Evolutionary conservation across 2,888 invertebrate genomes (phyloP), one percentile per base, ranked within the genome.

Genomic region (Lamproptera curius): DNA sequence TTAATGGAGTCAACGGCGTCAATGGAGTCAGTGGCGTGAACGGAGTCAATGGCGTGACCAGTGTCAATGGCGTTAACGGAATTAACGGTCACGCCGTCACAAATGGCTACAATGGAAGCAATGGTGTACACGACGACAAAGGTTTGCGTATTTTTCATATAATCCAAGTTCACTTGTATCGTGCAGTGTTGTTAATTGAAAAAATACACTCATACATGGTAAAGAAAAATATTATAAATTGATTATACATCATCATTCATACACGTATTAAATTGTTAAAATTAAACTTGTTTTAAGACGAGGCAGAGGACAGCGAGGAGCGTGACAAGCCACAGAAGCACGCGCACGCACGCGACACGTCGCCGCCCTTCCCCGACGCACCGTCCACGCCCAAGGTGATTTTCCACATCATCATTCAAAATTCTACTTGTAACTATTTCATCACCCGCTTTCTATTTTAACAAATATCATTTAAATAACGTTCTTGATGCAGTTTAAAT

Each of bases 331-430:
- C 82, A 42, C 70, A 86, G 56, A 88, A 88, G 63, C 88, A 88
- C 59, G 73, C 77, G 61, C 82, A 82, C 63, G 81, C 83, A 62
- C 76, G 87, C 45, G 82, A 84, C 64, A 62, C 67, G 16, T 82
- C 84, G 33, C 88, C 89, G 54, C 84, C 91, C 54, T 90, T 88
- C 73, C 90, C 90, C 55, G 91, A 90, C 73, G 91, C 91, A 41
- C 91, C 91, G 59, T 91, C 91, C 67, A 91, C 91, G 56, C 91
- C 91, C 62, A 91, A 91, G 88, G 91, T 91, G 61, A 56, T n/a
- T n/a, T n/a, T n/a, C n/a, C n/a, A n/a, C n/a, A n/a, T n/a, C n/a
- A n/a, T n/a, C n/a, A n/a, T n/a, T n/a, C n/a, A n/a, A n/a, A n/a
- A n/a, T n/a, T n/a, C n/a, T n/a, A n/a, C n/a, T n/a, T n/a, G n/a